A percentile compares a stretch with the other conserved stretches of the same genome.
Conservation (phyloP, 2,888 invertebrate species). For the Globia sparganii region DNA sequence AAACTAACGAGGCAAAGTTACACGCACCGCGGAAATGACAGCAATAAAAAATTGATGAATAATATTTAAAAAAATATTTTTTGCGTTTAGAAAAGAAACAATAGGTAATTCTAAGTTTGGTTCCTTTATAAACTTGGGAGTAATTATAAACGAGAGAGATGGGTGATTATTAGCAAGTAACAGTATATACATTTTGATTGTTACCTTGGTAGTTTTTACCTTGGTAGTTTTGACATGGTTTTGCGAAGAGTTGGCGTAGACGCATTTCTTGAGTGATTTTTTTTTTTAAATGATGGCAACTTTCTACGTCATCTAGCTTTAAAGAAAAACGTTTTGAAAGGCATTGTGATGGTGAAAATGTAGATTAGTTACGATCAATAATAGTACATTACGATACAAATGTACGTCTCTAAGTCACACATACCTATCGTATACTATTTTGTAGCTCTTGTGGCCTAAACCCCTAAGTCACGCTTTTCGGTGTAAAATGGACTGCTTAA, state of each 20-base stretch:
- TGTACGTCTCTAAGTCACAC: no score
- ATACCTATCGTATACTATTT: no score
- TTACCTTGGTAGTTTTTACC: conserved; percentile 28
- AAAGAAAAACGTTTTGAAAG: not conserved
- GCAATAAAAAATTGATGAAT: conserved; percentile 65
- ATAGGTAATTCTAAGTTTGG: conserved; percentile 70
- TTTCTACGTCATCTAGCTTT: not conserved
- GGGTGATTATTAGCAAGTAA: conserved; percentile 41
- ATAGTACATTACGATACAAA: no score
- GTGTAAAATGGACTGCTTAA: no score
- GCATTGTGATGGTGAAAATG: not conserved
- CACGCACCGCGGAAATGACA: conserved; percentile 60
- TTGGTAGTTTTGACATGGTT: conserved; percentile 35
- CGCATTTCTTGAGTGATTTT: not conserved
- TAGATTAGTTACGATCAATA: no score
- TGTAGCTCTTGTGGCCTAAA: no score
- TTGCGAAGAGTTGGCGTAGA: not conserved
- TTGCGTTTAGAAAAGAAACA: conserved; percentile 64
- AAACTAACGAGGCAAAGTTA: conserved; percentile 49
- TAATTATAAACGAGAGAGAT: conserved; percentile 56
- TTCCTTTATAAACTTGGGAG: conserved; percentile 41
- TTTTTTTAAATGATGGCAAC: not conserved
- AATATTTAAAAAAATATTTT: conserved; percentile 50
- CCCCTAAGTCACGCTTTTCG: no score
- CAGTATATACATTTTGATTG: conserved; percentile 41